Evolutionary conservation across 2,888 invertebrate species (phyloP).

Genomic region (Erebia aethiops): DNA sequence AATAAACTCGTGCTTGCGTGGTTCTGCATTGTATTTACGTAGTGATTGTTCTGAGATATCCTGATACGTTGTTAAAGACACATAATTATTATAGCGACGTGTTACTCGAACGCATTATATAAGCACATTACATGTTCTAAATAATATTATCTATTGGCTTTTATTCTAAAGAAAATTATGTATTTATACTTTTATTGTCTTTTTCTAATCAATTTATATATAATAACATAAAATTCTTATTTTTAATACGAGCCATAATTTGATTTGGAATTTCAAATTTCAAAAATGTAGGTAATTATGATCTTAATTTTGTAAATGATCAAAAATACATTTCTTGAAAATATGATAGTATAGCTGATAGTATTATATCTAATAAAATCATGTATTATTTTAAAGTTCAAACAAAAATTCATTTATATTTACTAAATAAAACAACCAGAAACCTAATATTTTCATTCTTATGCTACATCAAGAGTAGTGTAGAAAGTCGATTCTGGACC

Average conservation of each 20-base stretch:
- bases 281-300: no score
- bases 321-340: not conserved
- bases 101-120: not conserved
- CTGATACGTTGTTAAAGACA: slow-evolving; percentile 10
- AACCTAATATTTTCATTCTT: slow-evolving; percentile 2
- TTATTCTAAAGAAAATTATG: no score
- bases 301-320: not conserved
- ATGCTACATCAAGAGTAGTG: no score
- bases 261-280: no score
- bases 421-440: not conserved
- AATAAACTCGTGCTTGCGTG: slow-evolving; percentile 21
- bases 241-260: no score
- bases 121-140: not conserved
- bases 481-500: no score
- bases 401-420: not conserved
- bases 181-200: no score
- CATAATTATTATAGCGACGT: slow-evolving; percentile 2
- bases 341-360: not conserved
- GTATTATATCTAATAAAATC: not conserved
- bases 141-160: not conserved
- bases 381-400: not conserved
- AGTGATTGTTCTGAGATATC: slow-evolving; percentile 25
- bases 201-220: no score
- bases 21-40: slow-evolving; percentile 26
- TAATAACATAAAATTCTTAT: no score